Evolutionary conservation across 2,797 vertebrate genomes (phyloP).

Genomic region (Rhynchonycteris naso): DNA sequence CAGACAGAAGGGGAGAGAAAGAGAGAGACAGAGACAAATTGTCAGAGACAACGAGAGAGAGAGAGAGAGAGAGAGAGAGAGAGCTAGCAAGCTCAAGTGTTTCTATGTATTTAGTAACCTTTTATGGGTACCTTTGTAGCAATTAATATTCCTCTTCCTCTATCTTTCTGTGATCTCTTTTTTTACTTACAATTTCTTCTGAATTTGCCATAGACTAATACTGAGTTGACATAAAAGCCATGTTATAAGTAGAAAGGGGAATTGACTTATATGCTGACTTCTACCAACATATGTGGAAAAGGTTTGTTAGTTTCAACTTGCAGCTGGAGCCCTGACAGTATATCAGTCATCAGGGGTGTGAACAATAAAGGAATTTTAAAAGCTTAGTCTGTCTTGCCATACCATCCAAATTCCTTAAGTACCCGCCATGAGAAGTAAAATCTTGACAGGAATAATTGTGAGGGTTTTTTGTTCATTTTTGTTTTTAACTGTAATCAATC

Average conservation of each 20-base stretch:
- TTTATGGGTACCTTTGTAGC: not conserved
- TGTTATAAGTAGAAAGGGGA: not conserved
- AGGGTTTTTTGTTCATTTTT: not conserved
- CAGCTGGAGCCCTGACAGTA: not conserved
- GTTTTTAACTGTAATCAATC: not conserved
- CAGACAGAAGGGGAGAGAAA: too few species aligned
- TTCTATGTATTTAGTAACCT: not conserved
- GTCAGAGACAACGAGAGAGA: not conserved
- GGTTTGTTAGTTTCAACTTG: not conserved
- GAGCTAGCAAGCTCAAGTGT: not conserved
- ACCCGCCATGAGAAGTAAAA: not conserved
- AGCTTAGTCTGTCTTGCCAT: constrained; percentile 19
- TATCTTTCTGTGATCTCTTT: not conserved
- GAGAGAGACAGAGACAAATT: not conserved
- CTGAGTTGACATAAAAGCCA: not conserved
- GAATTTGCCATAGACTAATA: not conserved
- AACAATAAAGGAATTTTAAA: constrained; percentile 62
- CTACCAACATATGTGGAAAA: not conserved
- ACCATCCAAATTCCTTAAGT: constrained; percentile 22
- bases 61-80: not conserved
- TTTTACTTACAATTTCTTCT: constrained; percentile 22
- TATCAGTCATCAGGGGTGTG: constrained; percentile 36
- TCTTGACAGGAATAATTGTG: not conserved
- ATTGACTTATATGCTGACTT: not conserved
- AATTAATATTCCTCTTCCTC: not conserved